phyloP scores from a whole-genome alignment of 2,113 vertebrate species.

The Aptenodytes patagonicus region DNA sequence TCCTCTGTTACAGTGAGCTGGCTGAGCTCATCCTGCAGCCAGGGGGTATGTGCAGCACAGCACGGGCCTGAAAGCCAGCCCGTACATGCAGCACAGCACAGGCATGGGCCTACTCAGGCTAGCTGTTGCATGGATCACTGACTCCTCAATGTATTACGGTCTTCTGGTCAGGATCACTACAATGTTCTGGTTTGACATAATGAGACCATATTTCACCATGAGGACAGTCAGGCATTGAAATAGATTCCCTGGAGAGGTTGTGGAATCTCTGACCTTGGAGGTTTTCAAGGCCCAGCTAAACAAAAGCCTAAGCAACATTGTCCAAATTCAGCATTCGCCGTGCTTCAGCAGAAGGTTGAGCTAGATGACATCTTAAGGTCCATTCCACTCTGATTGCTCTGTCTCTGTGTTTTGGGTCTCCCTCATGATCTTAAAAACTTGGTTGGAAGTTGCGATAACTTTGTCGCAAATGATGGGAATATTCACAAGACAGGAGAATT shows the following conservation, averaged over 20 bases:
- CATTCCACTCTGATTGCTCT: background rate
- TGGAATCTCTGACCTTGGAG: background rate
- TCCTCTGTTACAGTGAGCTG: background rate
- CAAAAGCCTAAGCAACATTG: background rate
- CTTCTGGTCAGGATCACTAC: rapidly evolving
- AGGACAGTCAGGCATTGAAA: background rate
- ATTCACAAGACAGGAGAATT: background rate
- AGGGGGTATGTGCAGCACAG: background rate
- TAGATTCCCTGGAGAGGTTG: background rate
- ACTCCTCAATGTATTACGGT: rapidly evolving
- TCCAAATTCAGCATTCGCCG: background rate
- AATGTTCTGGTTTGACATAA: background rate
- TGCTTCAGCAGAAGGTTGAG: background rate
- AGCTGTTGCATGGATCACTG: background rate
- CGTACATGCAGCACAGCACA: background rate
- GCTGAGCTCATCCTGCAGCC: background rate
- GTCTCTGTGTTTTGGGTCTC: background rate
- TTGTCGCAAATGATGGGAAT: background rate
- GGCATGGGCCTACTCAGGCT: background rate
- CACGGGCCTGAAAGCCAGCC: rapidly evolving
- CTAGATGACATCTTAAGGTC: background rate
- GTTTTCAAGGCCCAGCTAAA: background rate
- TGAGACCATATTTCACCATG: background rate
- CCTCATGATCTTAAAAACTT: background rate
- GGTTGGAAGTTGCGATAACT: background rate